Percentiles rank a stretch among this genome's conserved stretches.
Conservation (phyloP, 2,113 vertebrate genomes). For the Chaetodon auriga region DNA sequence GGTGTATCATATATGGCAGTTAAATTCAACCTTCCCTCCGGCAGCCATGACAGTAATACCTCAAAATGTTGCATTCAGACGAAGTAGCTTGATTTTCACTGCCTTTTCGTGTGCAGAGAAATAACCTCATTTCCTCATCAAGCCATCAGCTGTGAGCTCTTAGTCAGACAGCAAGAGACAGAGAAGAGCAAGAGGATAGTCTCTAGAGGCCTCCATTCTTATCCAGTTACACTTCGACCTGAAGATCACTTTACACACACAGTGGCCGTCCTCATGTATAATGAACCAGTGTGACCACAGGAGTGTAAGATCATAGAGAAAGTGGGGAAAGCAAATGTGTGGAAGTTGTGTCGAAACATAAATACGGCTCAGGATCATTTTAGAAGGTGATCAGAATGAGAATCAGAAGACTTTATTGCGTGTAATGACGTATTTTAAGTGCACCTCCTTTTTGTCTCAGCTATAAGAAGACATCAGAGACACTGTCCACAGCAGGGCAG, state of each 20-base stretch:
- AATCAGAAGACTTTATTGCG: background rate
- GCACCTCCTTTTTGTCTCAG: conserved; percentile 75
- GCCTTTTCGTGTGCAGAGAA: conserved; percentile 7
- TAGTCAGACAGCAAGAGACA: conserved; percentile 33
- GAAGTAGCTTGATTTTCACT: background rate
- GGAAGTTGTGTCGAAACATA: no score
- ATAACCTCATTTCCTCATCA: conserved; percentile 17
- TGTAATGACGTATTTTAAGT: conserved; percentile 7
- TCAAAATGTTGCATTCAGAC: background rate
- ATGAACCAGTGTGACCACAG: conserved; percentile 62
- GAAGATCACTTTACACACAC: conserved; percentile 64
- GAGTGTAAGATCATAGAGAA: background rate
- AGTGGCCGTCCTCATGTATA: conserved; percentile 70
- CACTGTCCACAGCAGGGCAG: conserved; percentile 93
- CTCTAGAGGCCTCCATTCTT: conserved; percentile 57
- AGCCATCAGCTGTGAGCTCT: conserved; percentile 19
- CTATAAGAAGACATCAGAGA: conserved; percentile 97
- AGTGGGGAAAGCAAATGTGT: background rate
- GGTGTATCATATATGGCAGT: background rate
- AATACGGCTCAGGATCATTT: no score
- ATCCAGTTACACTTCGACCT: conserved; percentile 74
- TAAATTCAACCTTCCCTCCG: background rate
- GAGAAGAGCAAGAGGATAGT: conserved; percentile 48
- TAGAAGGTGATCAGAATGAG: no score
- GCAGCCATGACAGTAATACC: background rate